Conservation (phyloP, 2,797 vertebrate genomes). For the Carapus acus region DNA sequence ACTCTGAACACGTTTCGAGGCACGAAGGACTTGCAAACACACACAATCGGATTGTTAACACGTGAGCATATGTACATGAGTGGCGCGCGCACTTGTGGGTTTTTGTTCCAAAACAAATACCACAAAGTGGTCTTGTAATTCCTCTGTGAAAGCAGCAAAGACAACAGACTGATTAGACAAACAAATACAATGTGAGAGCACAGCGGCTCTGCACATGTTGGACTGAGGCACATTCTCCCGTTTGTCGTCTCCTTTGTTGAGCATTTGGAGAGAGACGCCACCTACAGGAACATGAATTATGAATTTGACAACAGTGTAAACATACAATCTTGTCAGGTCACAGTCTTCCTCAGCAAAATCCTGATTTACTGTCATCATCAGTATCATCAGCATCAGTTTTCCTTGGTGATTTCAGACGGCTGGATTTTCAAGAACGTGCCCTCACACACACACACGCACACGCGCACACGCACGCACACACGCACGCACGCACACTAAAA, state of each 20-base stretch:
- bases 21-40: constrained; percentile 36
- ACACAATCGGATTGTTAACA: constrained; percentile 29
- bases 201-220: not conserved
- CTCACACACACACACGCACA: not conserved
- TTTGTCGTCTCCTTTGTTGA: constrained; percentile 1
- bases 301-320: not conserved
- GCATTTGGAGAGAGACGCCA: not conserved
- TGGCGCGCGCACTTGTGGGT: constrained; percentile 11
- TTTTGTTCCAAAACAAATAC: constrained; percentile 24
- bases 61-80: constrained; percentile 17
- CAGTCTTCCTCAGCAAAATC: constrained; percentile 13
- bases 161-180: constrained; percentile 5
- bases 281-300: not conserved
- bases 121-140: constrained; percentile 26
- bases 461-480: constrained; percentile 3
- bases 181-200: not conserved
- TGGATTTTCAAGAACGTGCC: constrained; percentile 20
- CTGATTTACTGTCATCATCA: constrained; percentile 17
- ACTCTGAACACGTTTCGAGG: constrained; percentile 27
- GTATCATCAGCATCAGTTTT: constrained; percentile 21
- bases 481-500: constrained; percentile 13
- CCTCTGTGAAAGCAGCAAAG: constrained; percentile 15
- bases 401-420: constrained; percentile 40
- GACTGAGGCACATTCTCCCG: not conserved
- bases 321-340: constrained; percentile 15